Base-by-base conservation (phyloP, 2,113 vertebrate species). In the Calidris pygmaea region DNA sequence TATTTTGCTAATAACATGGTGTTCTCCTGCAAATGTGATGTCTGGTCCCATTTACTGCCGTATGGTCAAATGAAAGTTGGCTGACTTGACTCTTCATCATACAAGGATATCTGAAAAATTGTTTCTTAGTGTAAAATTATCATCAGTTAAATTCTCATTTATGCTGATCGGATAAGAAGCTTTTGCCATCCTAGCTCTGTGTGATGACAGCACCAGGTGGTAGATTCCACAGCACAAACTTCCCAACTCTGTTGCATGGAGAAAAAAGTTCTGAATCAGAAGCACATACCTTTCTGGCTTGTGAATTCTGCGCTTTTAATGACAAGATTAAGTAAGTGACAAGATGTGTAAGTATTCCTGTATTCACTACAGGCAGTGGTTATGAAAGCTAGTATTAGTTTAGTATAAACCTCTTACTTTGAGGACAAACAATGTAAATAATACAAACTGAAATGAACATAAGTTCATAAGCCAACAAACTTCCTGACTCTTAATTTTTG, bases 241-340 rank as follows among this genome's bases (percentile, higher is more conserved):
- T 55, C 45, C 12, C 20, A 81, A 2, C 13, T 75, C 15, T 56
- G 30, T 8, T 67, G 10, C 41, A 39, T 6, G 30, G 27, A 78
- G 45, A 77, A 85, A 79, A 93, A 39, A 3, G 6, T 11, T 70
- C 23, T 43, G 14, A 55, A 59, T 27, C 2, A 4, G 30, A 63
- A 35, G 10, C 6, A 24, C 0, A 1, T 4, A 3, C 21, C 18
- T 67, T 75, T 39, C 29, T 4, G 7, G 10, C 18, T 66, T 20
- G 26, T 74, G 29, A 73, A 71, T 89, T 72, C 29, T 5, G 1
- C 4, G 5, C 9, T 85, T 94, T 66, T 82, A 71, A 53, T 65
- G 32, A 13, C 11, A 59, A 10, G 35, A 12, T 7, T n/a, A n/a
- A n/a, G n/a, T n/a, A n/a, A n/a, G n/a, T 65, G 32, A 13, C 11